Base-by-base conservation (phyloP, 2,888 invertebrate genomes). In the Agriopis aurantiaria region DNA sequence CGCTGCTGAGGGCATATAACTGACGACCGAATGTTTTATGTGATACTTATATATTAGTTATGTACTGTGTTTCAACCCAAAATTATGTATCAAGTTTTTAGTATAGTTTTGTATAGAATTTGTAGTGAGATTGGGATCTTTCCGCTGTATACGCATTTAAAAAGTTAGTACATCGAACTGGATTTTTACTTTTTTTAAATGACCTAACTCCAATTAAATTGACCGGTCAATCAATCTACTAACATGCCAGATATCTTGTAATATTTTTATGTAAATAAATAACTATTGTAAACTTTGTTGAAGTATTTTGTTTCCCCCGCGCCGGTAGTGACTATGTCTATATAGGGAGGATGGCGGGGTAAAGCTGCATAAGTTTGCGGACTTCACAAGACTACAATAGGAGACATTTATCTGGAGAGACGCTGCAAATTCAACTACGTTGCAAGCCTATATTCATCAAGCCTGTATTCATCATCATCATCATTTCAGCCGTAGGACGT, bases 241-340 rank as follows among this genome's bases (percentile, higher is more conserved):
- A 69, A 65, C 56, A 56, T 63, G 17, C 63, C 72, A 66, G 45
- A 69, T 56, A 67, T 60, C 55, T 69, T 66, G 63, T 70, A 66
- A 63, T 70, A 69, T 65, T 51, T 58, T 68, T 71, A 69, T 76
- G 74, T 74, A 76, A 74, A 76, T 75, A 76, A 65, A 65, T 45
- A 51, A 56, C 59, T 64, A 73, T 48, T 68, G 51, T 71, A 43
- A 62, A 65, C 23, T 9, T 60, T 9, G 10, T 41, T 46, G 14
- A 8, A 1, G 14, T 33, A 49, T 58, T 63, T 68, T 49, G 23
- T 58, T 63, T 56, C 11, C 0, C 11, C 33, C 5, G 33, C 33
- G 33, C 33, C 4, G 33, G 33, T 5, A 3, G 33, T 33, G 33
- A 4, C 33, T 5, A 33, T 3, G 5, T 5, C 33, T 5, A 5